Conservation (phyloP, 2,113 vertebrate species). For the Propithecus coquereli region DNA sequence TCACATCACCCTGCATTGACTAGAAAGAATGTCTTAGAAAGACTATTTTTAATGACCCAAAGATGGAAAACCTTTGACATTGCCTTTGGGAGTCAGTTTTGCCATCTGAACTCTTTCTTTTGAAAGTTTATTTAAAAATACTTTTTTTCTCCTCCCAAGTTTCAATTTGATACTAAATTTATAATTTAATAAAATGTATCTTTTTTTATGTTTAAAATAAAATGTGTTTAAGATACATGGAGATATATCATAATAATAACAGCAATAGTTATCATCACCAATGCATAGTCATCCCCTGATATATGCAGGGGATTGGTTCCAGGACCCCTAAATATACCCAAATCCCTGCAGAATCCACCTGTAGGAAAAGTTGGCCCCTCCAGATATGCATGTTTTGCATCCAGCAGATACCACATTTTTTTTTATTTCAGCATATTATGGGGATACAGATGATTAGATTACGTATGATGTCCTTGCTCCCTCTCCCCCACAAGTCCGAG, state of each 20-base stretch:
- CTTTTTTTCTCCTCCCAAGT: neutral
- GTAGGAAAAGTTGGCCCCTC: neutral
- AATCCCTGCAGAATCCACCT: neutral
- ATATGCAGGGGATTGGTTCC: neutral
- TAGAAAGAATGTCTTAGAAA: neutral
- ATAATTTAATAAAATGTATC: neutral
- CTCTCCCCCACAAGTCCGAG: no score
- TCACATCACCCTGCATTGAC: neutral
- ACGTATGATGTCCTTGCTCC: no score
- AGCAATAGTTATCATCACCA: neutral
- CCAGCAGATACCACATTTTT: no score
- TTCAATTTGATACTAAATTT: neutral
- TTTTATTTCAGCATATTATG: no score
- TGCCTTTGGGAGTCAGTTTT: conserved; percentile 21
- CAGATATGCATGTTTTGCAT: neutral
- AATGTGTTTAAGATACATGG: neutral
- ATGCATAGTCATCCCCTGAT: neutral
- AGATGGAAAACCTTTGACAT: neutral
- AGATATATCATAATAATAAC: neutral
- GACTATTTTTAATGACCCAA: conserved; percentile 12
- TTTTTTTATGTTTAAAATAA: neutral
- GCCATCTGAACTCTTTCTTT: neutral
- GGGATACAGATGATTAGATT: no score
- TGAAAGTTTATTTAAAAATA: conserved; percentile 28
- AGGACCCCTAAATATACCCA: neutral